Evolutionary conservation across 2,888 invertebrate species (phyloP), one percentile per base, ranked within the genome.

Genomic region (Abscondita cerata): DNA sequence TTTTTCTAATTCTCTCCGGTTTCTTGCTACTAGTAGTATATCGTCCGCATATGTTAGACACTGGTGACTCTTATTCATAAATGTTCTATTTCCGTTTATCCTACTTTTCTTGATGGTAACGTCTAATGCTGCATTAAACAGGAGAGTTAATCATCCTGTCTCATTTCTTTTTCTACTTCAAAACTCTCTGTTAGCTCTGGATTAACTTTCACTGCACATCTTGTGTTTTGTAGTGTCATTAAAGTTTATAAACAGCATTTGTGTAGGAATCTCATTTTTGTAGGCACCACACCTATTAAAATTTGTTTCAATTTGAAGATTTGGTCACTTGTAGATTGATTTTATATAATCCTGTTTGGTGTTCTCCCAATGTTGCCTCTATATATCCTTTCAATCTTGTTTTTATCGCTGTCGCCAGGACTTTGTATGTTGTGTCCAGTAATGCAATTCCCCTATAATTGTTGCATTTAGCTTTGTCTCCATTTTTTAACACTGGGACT

Each of bases 141-240:
- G 11, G 15, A 46, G 19, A 8, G 19, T 46, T 11, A 11, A 18
- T n/a, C 19, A n/a, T 18, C 19, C 13, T 46, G 46, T 20, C 46
- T 12, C 19, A 46, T n/a, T 15, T 13, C 40, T 15, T 15, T 40
- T 13, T 40, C 15, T 40, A 40, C 40, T 40, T 40, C 40, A 15
- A 40, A 40, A 13, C 13, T 40, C 6, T 40, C 13, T 40, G 40
- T 40, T 40, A 15, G 2, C 12, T 40, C 13, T 15, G 13, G n/a
- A 40, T 40, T 13, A 3, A 40, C 40, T 13, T 40, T 40, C 15
- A 40, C n/a, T 40, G 13, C 44, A 53, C 53, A 53, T 41, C 44
- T 53, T 9, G 46, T 53, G 6, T 18, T 20, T 5, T 38, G 6
- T 52, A 41, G 1, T 13, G 41, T 52, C 41, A 41, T 52, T 25